Evolutionary conservation across 2,888 invertebrate genomes (phyloP).

Genomic region (Eupithecia exiguata): DNA sequence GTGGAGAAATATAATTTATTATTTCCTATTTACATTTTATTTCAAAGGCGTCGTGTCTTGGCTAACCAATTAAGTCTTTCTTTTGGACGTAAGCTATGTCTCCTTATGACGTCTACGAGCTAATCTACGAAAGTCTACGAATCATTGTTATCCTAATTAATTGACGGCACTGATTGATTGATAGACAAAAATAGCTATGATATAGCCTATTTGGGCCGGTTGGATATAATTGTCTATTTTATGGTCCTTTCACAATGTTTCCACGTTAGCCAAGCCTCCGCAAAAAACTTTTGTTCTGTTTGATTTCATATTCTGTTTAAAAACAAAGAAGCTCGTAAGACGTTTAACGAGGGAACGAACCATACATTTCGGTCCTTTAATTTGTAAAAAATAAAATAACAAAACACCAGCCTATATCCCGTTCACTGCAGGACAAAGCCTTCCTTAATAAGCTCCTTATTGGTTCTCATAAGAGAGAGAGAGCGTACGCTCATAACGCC

Average conservation of each 20-base stretch:
- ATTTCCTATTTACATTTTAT: too few species aligned
- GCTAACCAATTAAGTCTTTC: not conserved
- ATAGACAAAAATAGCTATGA: not conserved
- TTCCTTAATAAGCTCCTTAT: too few species aligned
- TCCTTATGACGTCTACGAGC: not conserved
- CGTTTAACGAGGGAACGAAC: not conserved
- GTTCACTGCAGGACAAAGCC: too few species aligned
- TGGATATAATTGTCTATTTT: not conserved
- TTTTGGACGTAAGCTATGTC: not conserved
- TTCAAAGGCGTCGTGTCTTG: not conserved
- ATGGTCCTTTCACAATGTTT: not conserved
- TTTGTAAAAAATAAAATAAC: too few species aligned
- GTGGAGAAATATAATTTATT: too few species aligned
- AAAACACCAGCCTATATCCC: too few species aligned
- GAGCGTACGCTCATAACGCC: too few species aligned
- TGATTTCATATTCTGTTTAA: not conserved
- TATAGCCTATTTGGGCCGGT: not conserved
- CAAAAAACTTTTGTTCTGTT: not conserved
- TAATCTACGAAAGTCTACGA: not conserved
- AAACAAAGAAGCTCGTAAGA: not conserved
- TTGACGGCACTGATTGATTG: not conserved
- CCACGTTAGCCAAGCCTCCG: not conserved
- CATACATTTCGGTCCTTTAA: not conserved
- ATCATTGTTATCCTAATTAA: slow-evolving; percentile 1
- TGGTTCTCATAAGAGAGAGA: too few species aligned